A percentile compares a stretch with the other conserved stretches of the same genome.
Conservation (phyloP, 2,113 vertebrate genomes). For the Cynopterus brachyotis region DNA sequence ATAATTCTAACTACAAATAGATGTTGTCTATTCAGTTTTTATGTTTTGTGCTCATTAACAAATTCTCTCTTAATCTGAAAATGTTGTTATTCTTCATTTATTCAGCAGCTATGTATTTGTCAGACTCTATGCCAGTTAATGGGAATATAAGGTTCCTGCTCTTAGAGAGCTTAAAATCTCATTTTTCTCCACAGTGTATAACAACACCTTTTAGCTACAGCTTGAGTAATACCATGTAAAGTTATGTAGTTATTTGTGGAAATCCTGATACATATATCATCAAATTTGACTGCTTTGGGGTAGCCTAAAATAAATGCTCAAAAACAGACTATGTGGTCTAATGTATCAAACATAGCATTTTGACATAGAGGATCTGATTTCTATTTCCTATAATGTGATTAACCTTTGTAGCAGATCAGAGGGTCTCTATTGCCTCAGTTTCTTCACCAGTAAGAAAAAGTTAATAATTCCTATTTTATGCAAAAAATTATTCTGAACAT, state of each 20-base stretch:
- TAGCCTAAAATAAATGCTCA: conserved; percentile 1
- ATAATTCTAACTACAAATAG: not conserved
- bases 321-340: not conserved
- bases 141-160: not conserved
- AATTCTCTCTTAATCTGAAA: not conserved
- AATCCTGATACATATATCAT: not conserved
- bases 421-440: not conserved
- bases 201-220: not conserved
- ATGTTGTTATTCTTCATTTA: not conserved
- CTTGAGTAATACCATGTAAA: not conserved
- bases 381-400: not conserved
- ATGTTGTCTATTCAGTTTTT: not conserved
- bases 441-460: not conserved
- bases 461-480: not conserved
- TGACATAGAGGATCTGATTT: not conserved
- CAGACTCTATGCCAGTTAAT: not conserved
- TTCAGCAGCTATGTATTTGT: not conserved
- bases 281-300: not conserved
- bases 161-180: not conserved
- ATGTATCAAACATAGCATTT: not conserved
- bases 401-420: not conserved
- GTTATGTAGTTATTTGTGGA: not conserved
- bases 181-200: not conserved
- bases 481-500: not conserved
- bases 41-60: not conserved